Base-by-base conservation (phyloP, 1,140 invertebrate genomes). In the Euwallacea similis region DNA sequence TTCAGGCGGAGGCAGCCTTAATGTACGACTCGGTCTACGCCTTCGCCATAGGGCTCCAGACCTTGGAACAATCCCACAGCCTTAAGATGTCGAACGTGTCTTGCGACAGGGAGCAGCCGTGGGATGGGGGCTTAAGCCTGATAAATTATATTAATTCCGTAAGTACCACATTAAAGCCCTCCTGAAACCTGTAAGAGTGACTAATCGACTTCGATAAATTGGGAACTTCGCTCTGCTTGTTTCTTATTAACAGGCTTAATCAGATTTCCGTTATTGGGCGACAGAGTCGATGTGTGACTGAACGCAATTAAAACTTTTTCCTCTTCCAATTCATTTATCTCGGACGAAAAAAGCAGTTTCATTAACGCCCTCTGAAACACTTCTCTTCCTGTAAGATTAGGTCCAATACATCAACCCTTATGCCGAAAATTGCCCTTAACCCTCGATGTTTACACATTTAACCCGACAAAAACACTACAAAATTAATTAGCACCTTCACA, bases 71-170 rank as follows among this genome's bases (percentile, higher is more conserved):
- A 70, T 88, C 87, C 21, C 87, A 89, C 70, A 83, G 85, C 13
- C 80, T 90, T 42, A 84, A 86, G 47, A 82, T 88, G 15, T 85
- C 87, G 6, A 92, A 91, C 79, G 84, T 91, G 21, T 90, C 89
- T 46, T 92, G 90, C 77, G 88, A 90, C 76, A 84, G 86, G 21
- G 89, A 91, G 79, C 84, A 86, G 70, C 88, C 91, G 0, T 93
- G 91, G 92, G 86, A 88, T 50, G 89, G 90, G 43, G 92, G 92
- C n/a, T 86, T 90, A 50, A 91, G 89, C 72, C 86, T 93, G 53
- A 88, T 92, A 76, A 93, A 94, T 81, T 93, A 93, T 82, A 90
- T 91, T 74, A 90, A 90, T 81, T 85, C 89, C 74, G 89, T 91
- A 81, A 87, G 87, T 83, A 55, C 8, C 3, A 3, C 10, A 64